These are phyloP conservation scores for Tetramorium simillimum DNA, from an alignment of 1,140 invertebrate species.

Conservation along the genomic window DNA sequence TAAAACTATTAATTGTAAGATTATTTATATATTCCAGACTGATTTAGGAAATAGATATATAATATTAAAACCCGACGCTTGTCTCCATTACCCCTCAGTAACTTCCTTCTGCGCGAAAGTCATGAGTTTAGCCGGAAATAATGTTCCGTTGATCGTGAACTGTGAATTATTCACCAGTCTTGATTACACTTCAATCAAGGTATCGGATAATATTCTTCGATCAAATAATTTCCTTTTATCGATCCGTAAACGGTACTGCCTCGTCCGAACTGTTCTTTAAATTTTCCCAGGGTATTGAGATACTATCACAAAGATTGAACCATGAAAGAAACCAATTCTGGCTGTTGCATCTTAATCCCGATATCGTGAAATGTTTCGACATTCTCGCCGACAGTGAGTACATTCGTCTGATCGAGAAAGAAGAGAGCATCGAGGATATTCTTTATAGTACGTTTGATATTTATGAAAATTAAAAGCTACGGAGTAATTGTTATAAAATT, in stretches of 20 bases:
- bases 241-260: background rate
- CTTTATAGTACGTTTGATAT: slow-evolving; percentile 16
- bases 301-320: slow-evolving; percentile 77
- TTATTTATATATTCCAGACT: slow-evolving; percentile 69
- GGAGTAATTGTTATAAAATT: background rate
- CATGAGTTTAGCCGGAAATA: slow-evolving; percentile 81
- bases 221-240: slow-evolving; percentile 22
- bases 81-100: slow-evolving; percentile 88
- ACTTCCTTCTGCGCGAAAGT: slow-evolving; percentile 86
- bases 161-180: slow-evolving; percentile 87
- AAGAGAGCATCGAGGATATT: slow-evolving; percentile 69
- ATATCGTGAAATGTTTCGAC: slow-evolving; percentile 69
- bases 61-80: slow-evolving; percentile 87
- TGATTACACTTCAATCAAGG: slow-evolving; percentile 88
- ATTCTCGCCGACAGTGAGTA: slow-evolving; percentile 68
- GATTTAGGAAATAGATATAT: slow-evolving; percentile 84
- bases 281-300: slow-evolving; percentile 81
- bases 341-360: slow-evolving; percentile 78
- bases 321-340: slow-evolving; percentile 78
- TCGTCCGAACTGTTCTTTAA: background rate
- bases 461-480: background rate
- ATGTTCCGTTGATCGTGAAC: slow-evolving; percentile 87
- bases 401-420: slow-evolving; percentile 74
- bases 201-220: slow-evolving; percentile 70
- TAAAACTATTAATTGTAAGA: background rate